phyloP scores from a whole-genome alignment of 2,113 vertebrate species.

The Cynoglossus semilaevis region DNA sequence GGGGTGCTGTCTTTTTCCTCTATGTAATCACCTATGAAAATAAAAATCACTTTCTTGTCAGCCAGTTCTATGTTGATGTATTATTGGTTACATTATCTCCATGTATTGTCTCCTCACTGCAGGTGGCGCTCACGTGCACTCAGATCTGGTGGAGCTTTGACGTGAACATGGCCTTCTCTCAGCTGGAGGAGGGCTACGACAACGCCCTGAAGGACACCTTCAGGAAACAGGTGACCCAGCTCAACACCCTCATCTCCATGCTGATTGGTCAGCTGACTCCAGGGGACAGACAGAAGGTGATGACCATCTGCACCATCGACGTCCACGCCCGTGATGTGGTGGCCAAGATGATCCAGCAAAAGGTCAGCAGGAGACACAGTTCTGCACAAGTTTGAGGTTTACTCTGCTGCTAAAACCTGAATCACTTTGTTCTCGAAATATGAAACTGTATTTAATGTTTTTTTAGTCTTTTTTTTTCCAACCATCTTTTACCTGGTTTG shows the following conservation, averaged over 20 bases:
- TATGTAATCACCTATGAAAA: too few relatives aligned
- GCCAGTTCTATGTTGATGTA: too few relatives aligned
- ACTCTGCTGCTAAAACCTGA: too few relatives aligned
- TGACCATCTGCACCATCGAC: conserved; percentile 96
- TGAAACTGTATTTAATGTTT: too few relatives aligned
- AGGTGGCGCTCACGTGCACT: conserved; percentile 90
- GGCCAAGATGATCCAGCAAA: conserved; percentile 89
- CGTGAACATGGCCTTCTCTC: conserved; percentile 86
- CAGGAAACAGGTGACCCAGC: conserved; percentile 91
- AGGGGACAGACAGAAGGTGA: conserved; percentile 92
- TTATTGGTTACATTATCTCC: background rate
- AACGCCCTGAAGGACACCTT: conserved; percentile 90
- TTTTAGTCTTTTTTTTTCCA: too few relatives aligned
- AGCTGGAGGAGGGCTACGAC: conserved; percentile 92
- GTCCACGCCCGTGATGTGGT: conserved; percentile 96
- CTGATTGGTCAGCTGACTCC: conserved; percentile 87
- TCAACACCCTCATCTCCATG: conserved; percentile 91
- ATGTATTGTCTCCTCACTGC: background rate
- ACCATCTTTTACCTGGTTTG: too few relatives aligned
- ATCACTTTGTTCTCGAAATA: background rate
- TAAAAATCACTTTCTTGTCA: too few relatives aligned
- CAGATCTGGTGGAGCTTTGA: conserved; percentile 98
- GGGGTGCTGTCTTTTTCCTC: too few relatives aligned
- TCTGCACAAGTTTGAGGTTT: background rate
- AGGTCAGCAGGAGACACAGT: conserved; percentile 72